A percentile compares a stretch with the other conserved stretches of the same genome.
phyloP scores from a whole-genome alignment of 2,797 vertebrate genomes.

The Sciaenops ocellatus region DNA sequence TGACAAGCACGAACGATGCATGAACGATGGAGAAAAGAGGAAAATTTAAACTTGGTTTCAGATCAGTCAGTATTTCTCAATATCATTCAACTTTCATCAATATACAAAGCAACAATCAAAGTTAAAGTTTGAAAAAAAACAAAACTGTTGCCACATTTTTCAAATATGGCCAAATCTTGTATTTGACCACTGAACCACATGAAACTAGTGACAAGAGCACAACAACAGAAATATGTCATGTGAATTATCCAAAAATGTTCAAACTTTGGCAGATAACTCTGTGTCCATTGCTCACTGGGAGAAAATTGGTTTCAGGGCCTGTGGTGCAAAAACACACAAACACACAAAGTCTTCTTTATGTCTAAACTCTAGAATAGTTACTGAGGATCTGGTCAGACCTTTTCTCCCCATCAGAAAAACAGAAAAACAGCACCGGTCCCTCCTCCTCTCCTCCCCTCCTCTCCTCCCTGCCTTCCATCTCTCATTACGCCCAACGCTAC shows the following conservation, averaged over 20 bases:
- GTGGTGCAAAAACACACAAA: constrained; percentile 12
- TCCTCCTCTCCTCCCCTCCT: constrained; percentile 79
- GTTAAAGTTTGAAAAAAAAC: not conserved
- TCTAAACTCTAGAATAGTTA: constrained; percentile 50
- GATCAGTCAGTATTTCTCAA: not conserved
- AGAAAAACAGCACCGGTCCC: constrained; percentile 84
- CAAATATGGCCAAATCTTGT: not conserved
- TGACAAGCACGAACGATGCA: not conserved
- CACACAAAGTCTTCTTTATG: constrained; percentile 8
- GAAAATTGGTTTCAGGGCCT: not conserved
- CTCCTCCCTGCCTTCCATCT: constrained; percentile 84
- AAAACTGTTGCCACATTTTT: not conserved
- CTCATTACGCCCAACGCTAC: constrained; percentile 96
- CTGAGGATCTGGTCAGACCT: constrained; percentile 51
- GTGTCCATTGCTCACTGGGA: not conserved
- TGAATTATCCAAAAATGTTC: not conserved
- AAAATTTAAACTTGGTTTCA: not conserved
- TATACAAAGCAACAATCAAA: not conserved
- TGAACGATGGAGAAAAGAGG: not conserved
- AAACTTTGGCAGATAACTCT: not conserved
- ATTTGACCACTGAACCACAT: not conserved
- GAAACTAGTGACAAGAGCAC: not conserved
- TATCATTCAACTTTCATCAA: not conserved
- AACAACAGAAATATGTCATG: not conserved
- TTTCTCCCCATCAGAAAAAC: constrained; percentile 86